Percentiles rank a stretch among this genome's conserved stretches.
Conservation (phyloP, 2,113 vertebrate species). For the Chlamydotis undulata region DNA sequence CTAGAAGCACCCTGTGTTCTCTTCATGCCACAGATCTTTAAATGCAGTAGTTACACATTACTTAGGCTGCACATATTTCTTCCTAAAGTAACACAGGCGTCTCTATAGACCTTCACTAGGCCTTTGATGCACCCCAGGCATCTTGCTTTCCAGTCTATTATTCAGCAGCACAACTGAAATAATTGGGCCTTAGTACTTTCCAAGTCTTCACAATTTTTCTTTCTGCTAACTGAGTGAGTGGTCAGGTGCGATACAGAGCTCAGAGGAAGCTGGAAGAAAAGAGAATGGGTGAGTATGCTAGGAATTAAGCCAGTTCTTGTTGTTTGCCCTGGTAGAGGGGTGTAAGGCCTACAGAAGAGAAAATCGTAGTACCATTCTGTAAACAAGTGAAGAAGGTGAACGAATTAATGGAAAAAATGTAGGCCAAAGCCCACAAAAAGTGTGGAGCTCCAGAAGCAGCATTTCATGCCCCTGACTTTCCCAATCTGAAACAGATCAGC, state of each 20-base stretch:
- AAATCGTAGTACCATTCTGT: background rate
- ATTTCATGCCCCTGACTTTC: background rate
- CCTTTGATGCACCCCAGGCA: constrained; percentile 56
- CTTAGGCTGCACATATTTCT: constrained; percentile 33
- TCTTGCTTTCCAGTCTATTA: constrained; percentile 14
- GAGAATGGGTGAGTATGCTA: background rate
- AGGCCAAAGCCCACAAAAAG: background rate
- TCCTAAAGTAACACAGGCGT: constrained; percentile 11
- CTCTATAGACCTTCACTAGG: constrained; percentile 34
- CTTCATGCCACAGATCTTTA: constrained; percentile 23
- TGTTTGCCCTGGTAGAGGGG: background rate
- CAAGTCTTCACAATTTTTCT: background rate
- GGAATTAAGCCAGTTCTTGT: background rate
- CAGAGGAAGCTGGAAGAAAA: background rate
- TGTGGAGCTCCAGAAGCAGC: background rate
- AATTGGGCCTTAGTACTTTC: constrained; percentile 4
- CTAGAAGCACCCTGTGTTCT: background rate
- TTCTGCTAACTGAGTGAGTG: background rate
- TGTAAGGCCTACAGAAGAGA: background rate
- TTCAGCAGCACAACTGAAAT: constrained; percentile 16
- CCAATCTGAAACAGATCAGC: background rate
- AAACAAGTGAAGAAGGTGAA: background rate
- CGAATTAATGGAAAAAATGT: background rate
- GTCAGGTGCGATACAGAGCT: constrained; percentile 18
- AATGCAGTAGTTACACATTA: constrained; percentile 16